phyloP scores from a whole-genome alignment of 2,888 invertebrate genomes.

The Spodoptera littoralis region DNA sequence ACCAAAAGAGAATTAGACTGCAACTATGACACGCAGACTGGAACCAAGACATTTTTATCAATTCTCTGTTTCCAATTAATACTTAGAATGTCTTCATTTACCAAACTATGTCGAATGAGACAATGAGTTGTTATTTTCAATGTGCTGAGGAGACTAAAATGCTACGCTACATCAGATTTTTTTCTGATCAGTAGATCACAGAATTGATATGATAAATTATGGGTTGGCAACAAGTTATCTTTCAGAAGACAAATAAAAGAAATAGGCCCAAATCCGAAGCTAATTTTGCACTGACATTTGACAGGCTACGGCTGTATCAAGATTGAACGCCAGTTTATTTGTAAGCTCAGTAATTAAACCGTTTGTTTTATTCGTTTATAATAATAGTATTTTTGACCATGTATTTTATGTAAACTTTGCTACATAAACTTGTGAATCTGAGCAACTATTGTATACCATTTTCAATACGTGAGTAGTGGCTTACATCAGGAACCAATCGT shows the following conservation, averaged over 20 bases:
- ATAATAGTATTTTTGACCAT: conserved; percentile 12
- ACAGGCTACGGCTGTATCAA: conserved; percentile 51
- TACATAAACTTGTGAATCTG: no score
- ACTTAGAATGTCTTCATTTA: no score
- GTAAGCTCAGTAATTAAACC: conserved; percentile 48
- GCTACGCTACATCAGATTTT: no score
- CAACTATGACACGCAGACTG: conserved; percentile 57
- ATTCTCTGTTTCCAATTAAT: background rate
- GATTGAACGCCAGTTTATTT: conserved; percentile 50
- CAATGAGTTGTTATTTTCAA: no score
- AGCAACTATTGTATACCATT: no score
- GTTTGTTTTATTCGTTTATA: conserved; percentile 47
- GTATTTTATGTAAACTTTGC: background rate
- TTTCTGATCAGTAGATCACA: no score
- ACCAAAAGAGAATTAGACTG: conserved; percentile 63
- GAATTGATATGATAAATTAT: no score
- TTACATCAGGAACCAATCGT: conserved; percentile 55
- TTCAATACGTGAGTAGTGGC: conserved; percentile 25
- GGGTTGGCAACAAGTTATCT: no score
- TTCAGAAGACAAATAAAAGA: conserved; percentile 39
- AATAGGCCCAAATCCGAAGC: conserved; percentile 41
- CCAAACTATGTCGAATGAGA: no score
- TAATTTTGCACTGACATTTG: conserved; percentile 63
- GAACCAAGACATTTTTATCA: conserved; percentile 10
- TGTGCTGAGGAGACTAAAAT: no score